Percentiles rank a stretch among this genome's conserved stretches.
Conservation (phyloP, 2,888 invertebrate genomes). For the Lobophora halterata region DNA sequence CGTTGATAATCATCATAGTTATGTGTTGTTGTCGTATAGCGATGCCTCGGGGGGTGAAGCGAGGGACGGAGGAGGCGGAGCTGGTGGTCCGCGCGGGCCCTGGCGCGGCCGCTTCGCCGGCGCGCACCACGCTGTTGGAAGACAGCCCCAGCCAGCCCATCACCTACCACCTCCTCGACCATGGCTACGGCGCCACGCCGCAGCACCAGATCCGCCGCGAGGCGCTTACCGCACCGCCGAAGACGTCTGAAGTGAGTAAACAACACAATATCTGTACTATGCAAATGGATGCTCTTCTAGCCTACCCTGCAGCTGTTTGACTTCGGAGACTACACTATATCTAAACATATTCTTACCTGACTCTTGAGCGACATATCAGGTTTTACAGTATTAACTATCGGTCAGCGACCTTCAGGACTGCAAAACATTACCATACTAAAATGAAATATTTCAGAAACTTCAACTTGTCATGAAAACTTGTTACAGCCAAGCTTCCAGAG, state of each 20-base stretch:
- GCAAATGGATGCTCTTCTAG: background rate
- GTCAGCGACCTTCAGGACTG: too few relatives aligned
- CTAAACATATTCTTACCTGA: too few relatives aligned
- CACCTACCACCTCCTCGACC: constrained; percentile 91
- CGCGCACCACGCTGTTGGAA: constrained; percentile 74
- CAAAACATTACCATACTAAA: too few relatives aligned
- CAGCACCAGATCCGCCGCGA: constrained; percentile 83
- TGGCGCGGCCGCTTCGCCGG: constrained; percentile 77
- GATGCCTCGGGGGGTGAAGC: constrained; percentile 83
- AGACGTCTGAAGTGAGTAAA: constrained; percentile 76
- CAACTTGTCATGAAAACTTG: too few relatives aligned
- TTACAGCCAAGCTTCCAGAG: too few relatives aligned
- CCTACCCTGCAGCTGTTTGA: background rate
- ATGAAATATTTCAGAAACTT: too few relatives aligned
- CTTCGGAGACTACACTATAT: too few relatives aligned
- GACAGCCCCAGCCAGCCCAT: constrained; percentile 78
- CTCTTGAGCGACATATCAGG: too few relatives aligned
- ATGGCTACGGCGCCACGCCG: constrained; percentile 92
- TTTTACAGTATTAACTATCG: too few relatives aligned
- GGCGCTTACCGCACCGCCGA: constrained; percentile 77
- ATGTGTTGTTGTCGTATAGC: constrained; percentile 51
- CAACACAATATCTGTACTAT: too few relatives aligned
- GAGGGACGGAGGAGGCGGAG: constrained; percentile 78
- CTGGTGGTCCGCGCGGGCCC: constrained; percentile 75
- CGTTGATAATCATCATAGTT: constrained; percentile 26